Percentiles rank a stretch among this genome's conserved stretches.
phyloP scores from a whole-genome alignment of 1,140 invertebrate species.

The Pseudomyrmex dendroicus region DNA sequence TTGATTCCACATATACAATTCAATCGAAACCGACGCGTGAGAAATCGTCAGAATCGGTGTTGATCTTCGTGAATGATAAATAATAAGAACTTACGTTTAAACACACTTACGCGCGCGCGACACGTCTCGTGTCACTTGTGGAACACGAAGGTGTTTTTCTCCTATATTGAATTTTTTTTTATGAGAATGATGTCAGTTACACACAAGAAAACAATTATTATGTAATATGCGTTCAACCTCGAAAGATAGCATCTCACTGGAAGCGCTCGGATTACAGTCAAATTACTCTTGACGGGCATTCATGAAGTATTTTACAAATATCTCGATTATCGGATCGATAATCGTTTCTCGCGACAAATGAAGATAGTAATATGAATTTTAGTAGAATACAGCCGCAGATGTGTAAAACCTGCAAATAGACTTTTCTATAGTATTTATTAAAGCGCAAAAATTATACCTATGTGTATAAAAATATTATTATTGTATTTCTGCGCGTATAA shows the following conservation, averaged over 20 bases:
- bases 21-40: too few relatives aligned
- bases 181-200: background rate
- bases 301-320: background rate
- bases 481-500: too few relatives aligned
- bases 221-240: background rate
- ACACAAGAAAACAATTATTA: background rate
- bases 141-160: background rate
- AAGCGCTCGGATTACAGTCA: background rate
- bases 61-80: background rate
- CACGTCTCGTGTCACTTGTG: background rate
- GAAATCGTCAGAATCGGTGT: too few relatives aligned
- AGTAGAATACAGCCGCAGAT: too few relatives aligned
- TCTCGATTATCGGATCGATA: constrained; percentile 7
- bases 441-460: too few relatives aligned
- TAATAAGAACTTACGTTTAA: too few relatives aligned
- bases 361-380: background rate
- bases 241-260: background rate
- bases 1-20: too few relatives aligned
- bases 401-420: too few relatives aligned
- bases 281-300: constrained; percentile 30
- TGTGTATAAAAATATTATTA: too few relatives aligned
- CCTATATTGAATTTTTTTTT: background rate
- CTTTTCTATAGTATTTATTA: too few relatives aligned
- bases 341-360: background rate
- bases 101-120: constrained; percentile 21